A percentile compares a stretch with the other conserved stretches of the same genome.
Evolutionary conservation across 2,113 vertebrate species (phyloP).

Genomic region (Dendropsophus ebraccatus): DNA sequence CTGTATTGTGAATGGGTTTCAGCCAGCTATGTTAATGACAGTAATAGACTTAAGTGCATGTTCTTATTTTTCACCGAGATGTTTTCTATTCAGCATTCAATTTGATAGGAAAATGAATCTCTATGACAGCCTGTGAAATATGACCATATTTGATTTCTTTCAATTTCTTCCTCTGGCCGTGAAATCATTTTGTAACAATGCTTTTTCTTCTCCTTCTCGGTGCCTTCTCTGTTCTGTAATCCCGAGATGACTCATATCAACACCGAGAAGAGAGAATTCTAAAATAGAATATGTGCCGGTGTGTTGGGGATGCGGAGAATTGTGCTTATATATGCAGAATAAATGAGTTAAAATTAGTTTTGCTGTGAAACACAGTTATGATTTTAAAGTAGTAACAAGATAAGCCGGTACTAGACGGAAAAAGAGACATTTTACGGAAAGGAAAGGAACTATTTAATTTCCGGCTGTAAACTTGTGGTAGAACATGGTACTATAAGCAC

Average conservation of each 20-base stretch:
- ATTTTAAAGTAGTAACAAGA: conserved; percentile 48
- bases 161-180: conserved; percentile 12
- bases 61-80: not conserved
- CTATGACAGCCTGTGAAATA: not conserved
- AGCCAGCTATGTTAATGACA: not conserved
- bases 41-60: not conserved
- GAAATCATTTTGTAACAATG: conserved; percentile 36
- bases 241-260: conserved; percentile 54
- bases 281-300: conserved; percentile 48
- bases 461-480: not conserved
- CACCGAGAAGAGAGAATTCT: conserved; percentile 47
- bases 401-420: conserved; percentile 5
- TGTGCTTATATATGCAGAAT: conserved; percentile 56
- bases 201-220: conserved; percentile 39
- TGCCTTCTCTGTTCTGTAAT: conserved; percentile 42
- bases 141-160: conserved; percentile 29
- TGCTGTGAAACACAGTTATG: conserved; percentile 34
- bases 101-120: not conserved
- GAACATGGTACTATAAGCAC: not conserved
- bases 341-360: conserved; percentile 53
- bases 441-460: not conserved
- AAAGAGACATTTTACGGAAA: not conserved
- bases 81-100: not conserved
- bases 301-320: conserved; percentile 38
- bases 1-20: not conserved